Base-by-base conservation (phyloP, 2,113 vertebrate genomes). In the Empidonax traillii region DNA sequence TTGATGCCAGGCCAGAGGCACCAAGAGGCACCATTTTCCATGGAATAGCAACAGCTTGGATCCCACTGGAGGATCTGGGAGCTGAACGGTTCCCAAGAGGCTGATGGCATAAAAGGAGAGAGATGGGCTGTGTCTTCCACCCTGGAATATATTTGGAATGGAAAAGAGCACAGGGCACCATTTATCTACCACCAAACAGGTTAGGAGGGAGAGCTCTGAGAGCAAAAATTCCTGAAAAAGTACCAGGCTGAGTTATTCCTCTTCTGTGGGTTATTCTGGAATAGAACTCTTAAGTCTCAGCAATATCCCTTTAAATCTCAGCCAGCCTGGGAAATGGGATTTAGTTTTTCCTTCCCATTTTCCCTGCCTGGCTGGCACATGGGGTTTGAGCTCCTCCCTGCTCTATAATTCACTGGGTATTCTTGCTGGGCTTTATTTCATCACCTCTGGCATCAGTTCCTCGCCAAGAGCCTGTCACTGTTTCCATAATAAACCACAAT, bases 121-220 rank as follows among this genome's bases (percentile, higher is more conserved):
- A 67, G n/a, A 39, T 9, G 37, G 67, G n/a, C 0, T 1, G 17
- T 28, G 63, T 31, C 58, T 76, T n/a, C 52, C 20, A 30, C 63
- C 39, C 43, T 58, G 69, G 75, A 15, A 68, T 0, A 0, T 44
- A 31, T 67, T 28, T 73, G 75, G 52, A n/a, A 19, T 43, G 55
- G 14, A 39, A 73, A 85, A 8, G 20, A 28, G 41, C 53, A 30
- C 43, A 52, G n/a, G 47, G 53, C 49, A 39, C 31, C 13, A 14
- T 10, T 83, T 65, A 21, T 25, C 12, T 18, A n/a, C 44, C 39
- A 15, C 33, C 7, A 11, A 24, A 22, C 0, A 0, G 31, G 59
- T 44, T 31, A 35, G 37, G 43, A 62, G 74, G 43, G 27, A 59
- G 7, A 68, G 22, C 17, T 71, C 63, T 3, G 30, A 37, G 46